Evolutionary conservation across 2,113 vertebrate species (phyloP).

Genomic region (Pandion haliaetus): DNA sequence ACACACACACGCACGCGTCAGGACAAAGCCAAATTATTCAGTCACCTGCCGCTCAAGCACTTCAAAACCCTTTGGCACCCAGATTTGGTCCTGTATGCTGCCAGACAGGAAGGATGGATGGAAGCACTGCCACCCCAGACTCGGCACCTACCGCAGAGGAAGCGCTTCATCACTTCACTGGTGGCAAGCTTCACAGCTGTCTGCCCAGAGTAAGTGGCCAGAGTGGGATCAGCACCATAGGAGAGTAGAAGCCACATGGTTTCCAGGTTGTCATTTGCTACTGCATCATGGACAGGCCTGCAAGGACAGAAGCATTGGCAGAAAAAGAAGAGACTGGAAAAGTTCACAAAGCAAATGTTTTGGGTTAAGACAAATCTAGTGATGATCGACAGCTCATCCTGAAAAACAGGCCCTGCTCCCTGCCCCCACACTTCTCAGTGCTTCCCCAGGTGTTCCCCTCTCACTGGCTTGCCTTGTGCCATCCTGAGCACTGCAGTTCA

Average conservation of each 20-base stretch:
- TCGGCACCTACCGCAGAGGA: slow-evolving; percentile 83
- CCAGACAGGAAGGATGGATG: background rate
- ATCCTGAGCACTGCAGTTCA: slow-evolving; percentile 97
- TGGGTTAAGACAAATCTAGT: background rate
- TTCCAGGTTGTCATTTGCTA: slow-evolving; percentile 94
- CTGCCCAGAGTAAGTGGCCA: slow-evolving; percentile 97
- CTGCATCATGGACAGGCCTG: slow-evolving; percentile 95
- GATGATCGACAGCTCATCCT: background rate
- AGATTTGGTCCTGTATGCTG: background rate
- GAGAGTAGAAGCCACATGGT: slow-evolving; percentile 95
- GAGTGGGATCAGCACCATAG: slow-evolving; percentile 94
- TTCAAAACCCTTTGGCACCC: background rate
- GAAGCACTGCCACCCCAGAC: background rate
- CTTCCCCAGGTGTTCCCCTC: background rate
- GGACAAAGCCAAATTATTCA: background rate
- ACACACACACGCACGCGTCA: no score
- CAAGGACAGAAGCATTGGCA: background rate
- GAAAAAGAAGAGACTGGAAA: background rate
- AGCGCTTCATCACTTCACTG: slow-evolving; percentile 90
- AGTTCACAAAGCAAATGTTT: fast-evolving
- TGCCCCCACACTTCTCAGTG: fast-evolving
- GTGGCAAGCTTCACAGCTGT: slow-evolving; percentile 93
- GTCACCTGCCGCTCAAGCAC: background rate
- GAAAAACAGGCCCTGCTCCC: background rate
- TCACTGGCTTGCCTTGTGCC: slow-evolving; percentile 85